Conservation (phyloP, 2,888 invertebrate genomes). For the Troilus luridus region DNA sequence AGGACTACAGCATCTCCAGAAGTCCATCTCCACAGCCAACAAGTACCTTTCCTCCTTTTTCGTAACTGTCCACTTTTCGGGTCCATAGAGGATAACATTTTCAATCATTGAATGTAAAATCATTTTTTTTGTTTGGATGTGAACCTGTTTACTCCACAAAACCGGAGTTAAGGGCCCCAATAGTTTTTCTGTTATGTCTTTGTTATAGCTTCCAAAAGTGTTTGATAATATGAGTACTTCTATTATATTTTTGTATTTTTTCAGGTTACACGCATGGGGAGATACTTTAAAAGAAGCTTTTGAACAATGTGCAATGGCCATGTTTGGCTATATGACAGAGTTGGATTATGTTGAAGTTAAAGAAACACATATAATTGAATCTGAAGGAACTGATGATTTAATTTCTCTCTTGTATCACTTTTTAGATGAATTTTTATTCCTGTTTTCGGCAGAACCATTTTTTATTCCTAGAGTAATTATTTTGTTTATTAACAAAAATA, state of each 20-base stretch:
- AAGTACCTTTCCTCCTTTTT: too few relatives aligned
- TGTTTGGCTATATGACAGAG: conserved; percentile 99
- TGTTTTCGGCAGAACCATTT: conserved; percentile 93
- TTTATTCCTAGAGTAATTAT: conserved; percentile 78
- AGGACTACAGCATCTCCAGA: too few relatives aligned
- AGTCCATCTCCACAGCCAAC: too few relatives aligned
- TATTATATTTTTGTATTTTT: neutral
- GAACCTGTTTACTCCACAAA: too few relatives aligned
- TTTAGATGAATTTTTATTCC: conserved; percentile 92
- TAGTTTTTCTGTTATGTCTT: too few relatives aligned
- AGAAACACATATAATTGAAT: conserved; percentile 86
- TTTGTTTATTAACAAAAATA: neutral
- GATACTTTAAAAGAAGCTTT: conserved; percentile 88
- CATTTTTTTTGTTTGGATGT: too few relatives aligned
- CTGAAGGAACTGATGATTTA: conserved; percentile 86
- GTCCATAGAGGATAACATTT: too few relatives aligned
- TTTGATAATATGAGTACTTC: neutral
- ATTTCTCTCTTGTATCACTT: conserved; percentile 91
- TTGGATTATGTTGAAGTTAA: conserved; percentile 84
- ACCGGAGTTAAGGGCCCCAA: too few relatives aligned
- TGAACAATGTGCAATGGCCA: conserved; percentile 94
- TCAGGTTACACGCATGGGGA: conserved; percentile 94
- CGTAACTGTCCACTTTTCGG: too few relatives aligned
- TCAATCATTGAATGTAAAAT: too few relatives aligned
- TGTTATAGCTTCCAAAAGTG: too few relatives aligned